Evolutionary conservation across 1,140 invertebrate genomes (phyloP).

Genomic region (Drosophila eugracilis): DNA sequence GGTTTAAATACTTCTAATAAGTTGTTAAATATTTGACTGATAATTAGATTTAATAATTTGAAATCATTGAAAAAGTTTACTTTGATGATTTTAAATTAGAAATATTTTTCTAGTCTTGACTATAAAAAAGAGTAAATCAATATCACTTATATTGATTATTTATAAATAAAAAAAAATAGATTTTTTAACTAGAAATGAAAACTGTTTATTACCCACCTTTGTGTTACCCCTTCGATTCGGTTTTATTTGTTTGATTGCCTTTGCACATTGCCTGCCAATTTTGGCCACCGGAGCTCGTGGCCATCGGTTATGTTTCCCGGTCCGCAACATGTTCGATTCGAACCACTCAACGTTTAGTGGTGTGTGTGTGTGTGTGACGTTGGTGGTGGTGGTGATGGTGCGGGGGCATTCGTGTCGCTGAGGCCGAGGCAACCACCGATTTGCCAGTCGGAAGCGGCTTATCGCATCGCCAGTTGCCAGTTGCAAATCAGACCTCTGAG

Average conservation of each 20-base stretch:
- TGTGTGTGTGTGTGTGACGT: neutral
- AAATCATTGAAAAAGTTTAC: too few relatives aligned
- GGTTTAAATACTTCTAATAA: too few relatives aligned
- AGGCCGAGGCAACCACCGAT: conserved; percentile 4
- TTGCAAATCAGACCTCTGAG: conserved; percentile 16
- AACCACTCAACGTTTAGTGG: conserved; percentile 5
- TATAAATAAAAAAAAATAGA: too few relatives aligned
- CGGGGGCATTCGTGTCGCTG: conserved; percentile 4
- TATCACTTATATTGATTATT: too few relatives aligned
- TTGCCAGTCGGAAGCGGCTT: conserved; percentile 8
- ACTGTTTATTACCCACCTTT: neutral
- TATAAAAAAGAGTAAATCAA: too few relatives aligned
- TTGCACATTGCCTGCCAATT: conserved; percentile 38
- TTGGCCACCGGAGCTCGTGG: conserved; percentile 13
- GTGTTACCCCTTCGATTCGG: conserved; percentile 6
- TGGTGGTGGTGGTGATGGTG: neutral
- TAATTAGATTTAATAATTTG: too few relatives aligned
- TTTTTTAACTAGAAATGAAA: too few relatives aligned
- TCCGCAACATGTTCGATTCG: conserved; percentile 56
- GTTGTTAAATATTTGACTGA: too few relatives aligned
- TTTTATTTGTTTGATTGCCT: conserved; percentile 27
- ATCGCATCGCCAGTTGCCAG: conserved; percentile 9
- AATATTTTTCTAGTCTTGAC: too few relatives aligned
- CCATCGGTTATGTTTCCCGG: conserved; percentile 9
- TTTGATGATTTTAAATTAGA: too few relatives aligned